Percentiles rank a stretch among this genome's conserved stretches.
These are phyloP conservation scores for Strigamia maritima DNA, from an alignment of 2,888 invertebrate species.

Conservation along the genomic window DNA sequence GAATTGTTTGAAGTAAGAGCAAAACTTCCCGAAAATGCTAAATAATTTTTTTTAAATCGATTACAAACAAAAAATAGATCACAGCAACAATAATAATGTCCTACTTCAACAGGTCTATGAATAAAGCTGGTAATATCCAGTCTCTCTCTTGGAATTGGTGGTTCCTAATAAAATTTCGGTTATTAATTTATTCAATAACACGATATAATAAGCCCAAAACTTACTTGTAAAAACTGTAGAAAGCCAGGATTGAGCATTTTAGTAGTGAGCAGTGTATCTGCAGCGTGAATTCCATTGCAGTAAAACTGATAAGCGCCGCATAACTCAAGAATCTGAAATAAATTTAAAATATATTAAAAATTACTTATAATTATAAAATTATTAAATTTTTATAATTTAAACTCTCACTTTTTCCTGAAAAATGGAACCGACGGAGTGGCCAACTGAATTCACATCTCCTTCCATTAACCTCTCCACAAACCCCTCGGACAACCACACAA, in stretches of 20 bases:
- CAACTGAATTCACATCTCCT: conserved; percentile 38
- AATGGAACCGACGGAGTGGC: conserved; percentile 34
- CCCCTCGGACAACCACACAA: conserved; percentile 37
- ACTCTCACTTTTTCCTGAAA: conserved; percentile 35
- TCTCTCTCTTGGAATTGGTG: conserved; percentile 73
- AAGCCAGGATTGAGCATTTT: conserved; percentile 67
- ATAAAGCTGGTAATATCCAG: conserved; percentile 81
- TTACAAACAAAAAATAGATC: neutral
- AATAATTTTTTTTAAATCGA: neutral
- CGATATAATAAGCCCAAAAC: neutral
- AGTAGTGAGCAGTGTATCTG: conserved; percentile 74
- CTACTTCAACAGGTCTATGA: conserved; percentile 71
- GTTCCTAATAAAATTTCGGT: conserved; percentile 57
- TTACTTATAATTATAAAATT: neutral
- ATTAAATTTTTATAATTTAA: neutral
- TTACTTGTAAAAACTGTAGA: conserved; percentile 65
- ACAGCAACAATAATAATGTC: neutral
- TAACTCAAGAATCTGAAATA: conserved; percentile 36
- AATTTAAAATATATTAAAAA: neutral
- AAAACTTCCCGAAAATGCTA: conserved; percentile 39
- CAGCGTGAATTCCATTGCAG: conserved; percentile 76
- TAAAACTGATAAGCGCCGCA: conserved; percentile 54
- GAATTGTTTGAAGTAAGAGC: conserved; percentile 37
- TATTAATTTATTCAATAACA: neutral
- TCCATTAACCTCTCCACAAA: conserved; percentile 39